These are phyloP conservation scores for Brachypalpus laphriformis DNA, from an alignment of 2,888 invertebrate genomes.

Conservation along the genomic window DNA sequence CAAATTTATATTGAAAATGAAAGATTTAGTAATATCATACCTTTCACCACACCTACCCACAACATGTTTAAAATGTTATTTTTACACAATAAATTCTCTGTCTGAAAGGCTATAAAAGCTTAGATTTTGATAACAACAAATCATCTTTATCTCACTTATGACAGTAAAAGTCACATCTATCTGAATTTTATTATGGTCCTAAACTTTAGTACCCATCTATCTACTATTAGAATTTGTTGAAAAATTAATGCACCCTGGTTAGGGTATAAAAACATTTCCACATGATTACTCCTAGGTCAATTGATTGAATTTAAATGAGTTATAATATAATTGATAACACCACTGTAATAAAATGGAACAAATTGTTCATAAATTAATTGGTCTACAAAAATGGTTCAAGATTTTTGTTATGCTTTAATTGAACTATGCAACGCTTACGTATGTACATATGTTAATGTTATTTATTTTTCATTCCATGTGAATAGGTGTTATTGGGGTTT, in stretches of 20 bases:
- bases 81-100: background rate
- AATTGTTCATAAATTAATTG: conserved; percentile 11
- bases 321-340: conserved; percentile 20
- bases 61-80: background rate
- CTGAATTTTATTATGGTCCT: background rate
- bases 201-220: background rate
- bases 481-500: background rate
- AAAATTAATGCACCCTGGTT: background rate
- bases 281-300: conserved; percentile 4
- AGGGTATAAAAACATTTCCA: background rate
- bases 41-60: background rate
- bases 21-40: background rate
- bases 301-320: conserved; percentile 17
- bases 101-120: background rate
- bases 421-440: background rate
- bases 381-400: background rate
- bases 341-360: background rate
- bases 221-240: background rate
- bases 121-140: background rate
- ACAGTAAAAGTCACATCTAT: background rate
- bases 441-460: background rate
- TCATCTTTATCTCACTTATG: background rate
- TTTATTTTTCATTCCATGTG: background rate
- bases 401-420: background rate
- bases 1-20: background rate